phyloP scores from a whole-genome alignment of 2,888 invertebrate genomes.

The Lepidochrysops patricia region DNA sequence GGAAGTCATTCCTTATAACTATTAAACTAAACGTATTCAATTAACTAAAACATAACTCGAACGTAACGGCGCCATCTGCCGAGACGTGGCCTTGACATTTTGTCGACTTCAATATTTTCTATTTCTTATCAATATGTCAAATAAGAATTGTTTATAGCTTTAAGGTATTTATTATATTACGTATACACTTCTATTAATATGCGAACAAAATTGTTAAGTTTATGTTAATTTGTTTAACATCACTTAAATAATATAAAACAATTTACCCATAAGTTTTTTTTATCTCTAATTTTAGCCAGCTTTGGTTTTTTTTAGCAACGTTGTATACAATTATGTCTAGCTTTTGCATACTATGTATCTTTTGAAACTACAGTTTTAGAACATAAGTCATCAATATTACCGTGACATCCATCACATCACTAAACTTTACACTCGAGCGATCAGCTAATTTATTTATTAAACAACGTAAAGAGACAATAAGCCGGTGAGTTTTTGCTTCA shows the following conservation, averaged over 20 bases:
- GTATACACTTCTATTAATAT: neutral
- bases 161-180: neutral
- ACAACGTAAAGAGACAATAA: constrained; percentile 32
- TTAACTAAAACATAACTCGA: neutral
- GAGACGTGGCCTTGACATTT: constrained; percentile 8
- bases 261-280: neutral
- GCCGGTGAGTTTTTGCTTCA: constrained; percentile 29
- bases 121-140: constrained; percentile 2
- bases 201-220: neutral
- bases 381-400: neutral
- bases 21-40: neutral
- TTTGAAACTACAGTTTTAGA: neutral
- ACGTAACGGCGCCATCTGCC: neutral
- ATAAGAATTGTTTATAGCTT: neutral
- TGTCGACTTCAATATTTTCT: neutral
- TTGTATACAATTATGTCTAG: neutral
- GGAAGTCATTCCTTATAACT: neutral
- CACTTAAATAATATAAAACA: neutral
- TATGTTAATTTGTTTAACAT: neutral
- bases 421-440: constrained; percentile 21
- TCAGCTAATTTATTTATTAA: constrained; percentile 41
- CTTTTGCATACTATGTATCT: neutral
- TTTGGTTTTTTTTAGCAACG: neutral
- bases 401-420: constrained; percentile 17
- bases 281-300: neutral